These are phyloP conservation scores for Peromyscus polionotus DNA, from an alignment of 2,113 vertebrate species.

Conservation along the genomic window DNA sequence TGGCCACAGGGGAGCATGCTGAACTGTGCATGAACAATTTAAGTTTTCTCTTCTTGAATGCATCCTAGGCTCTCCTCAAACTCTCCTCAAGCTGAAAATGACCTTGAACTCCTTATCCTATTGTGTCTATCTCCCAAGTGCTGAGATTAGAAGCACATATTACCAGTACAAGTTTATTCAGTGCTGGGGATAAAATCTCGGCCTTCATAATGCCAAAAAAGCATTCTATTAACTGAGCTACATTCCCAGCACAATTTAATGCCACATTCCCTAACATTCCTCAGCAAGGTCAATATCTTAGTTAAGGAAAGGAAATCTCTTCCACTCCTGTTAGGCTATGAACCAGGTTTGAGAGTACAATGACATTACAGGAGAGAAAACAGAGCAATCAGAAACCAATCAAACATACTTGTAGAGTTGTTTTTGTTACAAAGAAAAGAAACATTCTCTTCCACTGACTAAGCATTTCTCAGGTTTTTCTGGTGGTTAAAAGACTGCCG, in stretches of 20 bases:
- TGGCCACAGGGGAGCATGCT: not conserved
- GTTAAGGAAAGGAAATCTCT: not conserved
- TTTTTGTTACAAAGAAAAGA: slow-evolving; percentile 2
- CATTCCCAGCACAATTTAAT: not conserved
- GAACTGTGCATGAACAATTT: not conserved
- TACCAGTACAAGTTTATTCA: not conserved
- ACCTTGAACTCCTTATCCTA: not conserved
- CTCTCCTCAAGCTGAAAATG: too few species aligned
- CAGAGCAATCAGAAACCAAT: not conserved
- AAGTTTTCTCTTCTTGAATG: not conserved
- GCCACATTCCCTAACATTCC: not conserved
- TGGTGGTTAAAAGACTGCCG: not conserved
- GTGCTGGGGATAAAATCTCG: not conserved
- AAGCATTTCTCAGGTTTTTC: not conserved
- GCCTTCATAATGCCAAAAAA: not conserved
- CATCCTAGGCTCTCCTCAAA: not conserved
- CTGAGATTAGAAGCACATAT: not conserved
- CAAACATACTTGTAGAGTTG: not conserved
- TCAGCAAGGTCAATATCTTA: not conserved
- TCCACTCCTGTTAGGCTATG: not conserved
- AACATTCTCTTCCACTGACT: not conserved
- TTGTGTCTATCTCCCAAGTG: not conserved
- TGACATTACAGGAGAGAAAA: not conserved
- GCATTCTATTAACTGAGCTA: not conserved
- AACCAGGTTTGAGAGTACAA: not conserved